A percentile compares a stretch with the other conserved stretches of the same genome.
Conservation (phyloP, 2,113 vertebrate species). For the Hiodon alosoides region DNA sequence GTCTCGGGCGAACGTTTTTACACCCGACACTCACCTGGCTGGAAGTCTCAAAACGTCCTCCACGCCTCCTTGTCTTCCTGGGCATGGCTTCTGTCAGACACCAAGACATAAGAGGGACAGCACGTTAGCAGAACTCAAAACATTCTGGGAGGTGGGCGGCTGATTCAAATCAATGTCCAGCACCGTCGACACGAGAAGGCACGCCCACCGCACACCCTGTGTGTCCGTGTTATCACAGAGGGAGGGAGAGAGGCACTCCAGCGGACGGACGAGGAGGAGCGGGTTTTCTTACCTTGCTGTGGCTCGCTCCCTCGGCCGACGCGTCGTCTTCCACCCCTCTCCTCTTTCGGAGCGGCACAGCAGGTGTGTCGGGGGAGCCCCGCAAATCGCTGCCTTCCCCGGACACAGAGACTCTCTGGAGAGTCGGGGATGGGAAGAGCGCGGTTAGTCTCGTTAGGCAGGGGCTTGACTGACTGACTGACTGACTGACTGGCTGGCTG, state of each 20-base stretch:
- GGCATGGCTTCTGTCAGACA: slow-evolving; percentile 10
- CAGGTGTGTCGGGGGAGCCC: slow-evolving; percentile 29
- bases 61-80: not conserved
- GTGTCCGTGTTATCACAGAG: not conserved
- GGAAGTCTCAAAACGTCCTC: not conserved
- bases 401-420: slow-evolving; percentile 34
- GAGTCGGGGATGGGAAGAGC: slow-evolving; percentile 42
- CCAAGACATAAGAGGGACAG: too few species aligned
- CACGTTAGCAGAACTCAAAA: too few species aligned
- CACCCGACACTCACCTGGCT: slow-evolving; percentile 9
- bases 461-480: too few species aligned
- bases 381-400: slow-evolving; percentile 19
- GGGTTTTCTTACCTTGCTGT: slow-evolving; percentile 42
- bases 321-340: slow-evolving; percentile 29
- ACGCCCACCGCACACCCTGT: too few species aligned
- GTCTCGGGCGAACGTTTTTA: too few species aligned
- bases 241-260: slow-evolving; percentile 13
- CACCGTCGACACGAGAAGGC: too few species aligned
- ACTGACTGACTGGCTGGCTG: too few species aligned
- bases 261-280: not conserved
- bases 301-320: slow-evolving; percentile 28
- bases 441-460: too few species aligned
- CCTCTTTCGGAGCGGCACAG: slow-evolving; percentile 35
- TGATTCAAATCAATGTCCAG: too few species aligned
- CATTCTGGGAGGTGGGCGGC: too few species aligned